Base-by-base conservation (phyloP, 2,888 invertebrate species). In the Drosophila fungiperda region DNA sequence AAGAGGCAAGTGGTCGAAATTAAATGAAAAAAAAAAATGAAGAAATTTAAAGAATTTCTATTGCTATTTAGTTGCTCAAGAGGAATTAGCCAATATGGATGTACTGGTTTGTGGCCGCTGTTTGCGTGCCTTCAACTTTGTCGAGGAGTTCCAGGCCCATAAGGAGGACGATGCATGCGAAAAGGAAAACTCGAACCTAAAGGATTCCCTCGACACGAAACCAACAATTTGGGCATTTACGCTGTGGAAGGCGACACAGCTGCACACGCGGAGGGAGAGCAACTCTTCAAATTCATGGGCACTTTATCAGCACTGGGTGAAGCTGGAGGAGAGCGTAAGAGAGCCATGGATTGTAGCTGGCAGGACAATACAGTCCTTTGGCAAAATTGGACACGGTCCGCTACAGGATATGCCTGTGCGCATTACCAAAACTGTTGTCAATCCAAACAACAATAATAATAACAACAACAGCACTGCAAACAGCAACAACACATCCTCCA, bases 171-270 rank as follows among this genome's bases (percentile, higher is more conserved):
- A 90, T 54, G 71, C 84, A 0, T 92, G 92, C 17, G 90, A 87
- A 53, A 92, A 92, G 48, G 92, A 92, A 52, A 89, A 91, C 59
- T 94, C 95, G 85, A 96, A 91, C 74, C 81, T 92, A 1, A 91
- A 92, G 26, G 92, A 96, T 87, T 95, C 95, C 90, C 95, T 95
- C 91, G 97, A 97, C 92, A 95, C 95, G 68, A 97, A 97, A 92
- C 96, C 97, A 11, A 96, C 97, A 93, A 96, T 97, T 12, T 97
- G 97, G 97, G 97, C 96, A 45, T 97, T 97, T 90, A 94, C 96
- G 6, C 92, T 97, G 49, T 97, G 97, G 97, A 97, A 97, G 90
- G 94, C 94, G 68, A 94, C 95, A 12, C 95, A 95, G 82, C 88
- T 94, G 45, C 83, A 91, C 76, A 88, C 90, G 23, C 91, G 91